phyloP scores from a whole-genome alignment of 2,888 invertebrate genomes.

The Anoplius nigerrimus region DNA sequence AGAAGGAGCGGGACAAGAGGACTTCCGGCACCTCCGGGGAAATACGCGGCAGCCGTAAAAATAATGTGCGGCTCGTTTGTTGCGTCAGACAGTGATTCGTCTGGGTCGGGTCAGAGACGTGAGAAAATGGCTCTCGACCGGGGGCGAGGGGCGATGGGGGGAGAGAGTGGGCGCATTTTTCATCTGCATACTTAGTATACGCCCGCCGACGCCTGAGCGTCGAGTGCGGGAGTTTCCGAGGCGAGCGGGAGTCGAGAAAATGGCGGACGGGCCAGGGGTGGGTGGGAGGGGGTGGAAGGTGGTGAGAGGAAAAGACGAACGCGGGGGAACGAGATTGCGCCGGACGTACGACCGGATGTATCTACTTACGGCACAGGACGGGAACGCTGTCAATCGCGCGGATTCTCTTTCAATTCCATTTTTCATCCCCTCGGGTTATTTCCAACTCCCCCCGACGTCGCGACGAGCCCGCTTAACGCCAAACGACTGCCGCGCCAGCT shows the following conservation, averaged over 20 bases:
- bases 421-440: no score
- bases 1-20: slow-evolving; percentile 34
- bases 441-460: no score
- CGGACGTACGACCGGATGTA: background rate
- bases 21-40: slow-evolving; percentile 47
- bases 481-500: no score
- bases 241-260: background rate
- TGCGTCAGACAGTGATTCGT: slow-evolving; percentile 68
- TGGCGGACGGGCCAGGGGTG: background rate
- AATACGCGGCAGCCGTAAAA: slow-evolving; percentile 57
- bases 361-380: no score
- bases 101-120: slow-evolving; percentile 53
- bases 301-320: background rate
- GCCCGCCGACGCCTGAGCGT: slow-evolving; percentile 17
- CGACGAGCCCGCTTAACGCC: no score
- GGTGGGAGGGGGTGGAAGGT: background rate
- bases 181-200: slow-evolving; percentile 59
- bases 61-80: slow-evolving; percentile 66
- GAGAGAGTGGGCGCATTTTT: slow-evolving; percentile 58
- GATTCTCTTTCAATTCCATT: no score
- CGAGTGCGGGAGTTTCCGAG: slow-evolving; percentile 25
- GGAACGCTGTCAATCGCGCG: no score
- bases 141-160: no score
- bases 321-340: background rate
- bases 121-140: slow-evolving; percentile 60